Evolutionary conservation across 1,140 invertebrate genomes (phyloP).

Genomic region (Heliconius eleuchia): DNA sequence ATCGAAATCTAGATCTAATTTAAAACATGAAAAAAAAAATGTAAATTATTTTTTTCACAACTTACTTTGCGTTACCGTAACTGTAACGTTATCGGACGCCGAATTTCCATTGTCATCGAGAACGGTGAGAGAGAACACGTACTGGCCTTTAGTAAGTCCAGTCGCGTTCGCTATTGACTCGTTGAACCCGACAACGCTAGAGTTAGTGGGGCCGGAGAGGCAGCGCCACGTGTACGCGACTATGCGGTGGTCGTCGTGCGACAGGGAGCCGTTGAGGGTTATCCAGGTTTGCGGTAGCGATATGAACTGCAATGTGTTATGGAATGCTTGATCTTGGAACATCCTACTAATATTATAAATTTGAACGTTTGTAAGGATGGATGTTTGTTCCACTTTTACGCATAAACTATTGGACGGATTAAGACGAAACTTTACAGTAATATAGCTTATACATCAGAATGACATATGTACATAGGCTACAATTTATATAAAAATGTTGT

Average conservation of each 20-base stretch:
- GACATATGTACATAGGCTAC: no score
- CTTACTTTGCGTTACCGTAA: constrained; percentile 96
- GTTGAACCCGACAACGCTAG: constrained; percentile 80
- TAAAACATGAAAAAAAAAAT: background rate
- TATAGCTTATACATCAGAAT: no score
- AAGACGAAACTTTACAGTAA: no score
- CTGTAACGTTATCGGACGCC: constrained; percentile 85
- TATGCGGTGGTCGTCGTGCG: constrained; percentile 93
- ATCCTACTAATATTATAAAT: no score
- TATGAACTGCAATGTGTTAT: constrained; percentile 84
- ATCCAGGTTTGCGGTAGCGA: constrained; percentile 90
- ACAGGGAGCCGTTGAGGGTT: constrained; percentile 89
- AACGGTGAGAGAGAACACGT: constrained; percentile 92
- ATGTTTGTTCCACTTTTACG: no score
- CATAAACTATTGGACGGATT: no score
- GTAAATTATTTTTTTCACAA: constrained; percentile 36
- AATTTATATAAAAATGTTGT: no score
- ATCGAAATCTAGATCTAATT: no score
- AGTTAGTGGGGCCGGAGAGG: constrained; percentile 84
- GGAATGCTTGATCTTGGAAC: background rate
- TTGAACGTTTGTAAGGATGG: no score
- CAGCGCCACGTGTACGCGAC: constrained; percentile 92
- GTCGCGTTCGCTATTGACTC: constrained; percentile 88
- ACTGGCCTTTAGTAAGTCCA: constrained; percentile 91
- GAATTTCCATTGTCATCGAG: constrained; percentile 92